Evolutionary conservation across 2,888 invertebrate species (phyloP).

Genomic region (Caenorhabditis sp.): DNA sequence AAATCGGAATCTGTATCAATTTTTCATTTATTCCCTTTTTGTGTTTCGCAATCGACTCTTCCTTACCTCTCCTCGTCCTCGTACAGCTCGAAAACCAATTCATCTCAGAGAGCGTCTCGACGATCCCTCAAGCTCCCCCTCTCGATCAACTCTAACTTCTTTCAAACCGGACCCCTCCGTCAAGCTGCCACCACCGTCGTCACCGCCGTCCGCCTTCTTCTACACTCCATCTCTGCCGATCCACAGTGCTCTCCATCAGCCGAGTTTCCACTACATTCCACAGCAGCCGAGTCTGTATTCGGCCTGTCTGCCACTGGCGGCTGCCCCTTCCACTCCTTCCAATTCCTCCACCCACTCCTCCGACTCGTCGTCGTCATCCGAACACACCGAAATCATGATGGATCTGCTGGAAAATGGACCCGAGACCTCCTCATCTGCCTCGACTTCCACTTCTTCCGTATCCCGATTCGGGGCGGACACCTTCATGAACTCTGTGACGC

Average conservation of each 20-base stretch:
- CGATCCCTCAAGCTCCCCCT: conserved; percentile 11
- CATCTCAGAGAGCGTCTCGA: not conserved
- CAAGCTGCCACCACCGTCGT: conserved; percentile 54
- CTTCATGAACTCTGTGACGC: conserved; percentile 31
- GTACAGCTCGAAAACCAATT: too few relatives aligned
- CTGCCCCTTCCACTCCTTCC: not conserved
- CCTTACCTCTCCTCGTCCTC: not conserved
- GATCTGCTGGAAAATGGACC: conserved; percentile 33
- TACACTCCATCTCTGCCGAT: conserved; percentile 9
- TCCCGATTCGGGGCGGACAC: conserved; percentile 47
- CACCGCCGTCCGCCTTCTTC: conserved; percentile 9
- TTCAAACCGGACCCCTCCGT: not conserved
- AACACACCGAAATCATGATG: conserved; percentile 46
- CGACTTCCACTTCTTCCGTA: conserved; percentile 53
- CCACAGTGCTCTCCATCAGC: too few relatives aligned
- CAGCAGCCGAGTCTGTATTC: conserved; percentile 4
- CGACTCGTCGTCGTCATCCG: conserved; percentile 22
- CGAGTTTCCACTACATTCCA: not conserved
- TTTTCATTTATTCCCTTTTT: too few relatives aligned
- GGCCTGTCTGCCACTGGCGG: not conserved
- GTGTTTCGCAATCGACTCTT: too few relatives aligned
- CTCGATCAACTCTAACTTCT: conserved; percentile 8
- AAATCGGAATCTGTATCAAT: too few relatives aligned
- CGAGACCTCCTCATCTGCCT: conserved; percentile 39
- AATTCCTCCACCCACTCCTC: conserved; percentile 22